Evolutionary conservation across 2,888 invertebrate genomes (phyloP).

Genomic region (Autographa pulchrina): DNA sequence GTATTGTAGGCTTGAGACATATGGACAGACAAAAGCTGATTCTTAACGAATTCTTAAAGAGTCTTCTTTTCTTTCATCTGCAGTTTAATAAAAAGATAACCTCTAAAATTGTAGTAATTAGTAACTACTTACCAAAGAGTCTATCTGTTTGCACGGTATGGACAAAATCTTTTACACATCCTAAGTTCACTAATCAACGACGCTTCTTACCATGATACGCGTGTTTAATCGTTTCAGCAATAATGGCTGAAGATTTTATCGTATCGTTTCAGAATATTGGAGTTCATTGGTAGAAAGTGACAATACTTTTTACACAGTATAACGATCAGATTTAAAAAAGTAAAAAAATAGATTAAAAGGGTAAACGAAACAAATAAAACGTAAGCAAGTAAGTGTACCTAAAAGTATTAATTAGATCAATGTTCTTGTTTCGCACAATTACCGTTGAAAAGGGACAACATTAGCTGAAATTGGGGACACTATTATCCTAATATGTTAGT

Average conservation of each 20-base stretch:
- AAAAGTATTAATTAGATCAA: conserved; percentile 17
- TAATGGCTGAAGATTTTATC: background rate
- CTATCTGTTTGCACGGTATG: too few species aligned
- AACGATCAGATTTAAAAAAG: too few species aligned
- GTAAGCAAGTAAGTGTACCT: background rate
- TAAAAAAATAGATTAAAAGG: background rate
- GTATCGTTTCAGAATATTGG: background rate
- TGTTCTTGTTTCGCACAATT: conserved; percentile 1
- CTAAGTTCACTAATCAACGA: background rate
- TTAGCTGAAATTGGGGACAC: conserved; percentile 21
- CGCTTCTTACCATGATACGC: background rate
- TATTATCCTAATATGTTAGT: conserved; percentile 36
- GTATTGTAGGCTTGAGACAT: background rate
- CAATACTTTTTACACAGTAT: background rate
- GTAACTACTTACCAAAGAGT: too few species aligned
- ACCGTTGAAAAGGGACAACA: conserved; percentile 21
- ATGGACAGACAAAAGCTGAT: background rate
- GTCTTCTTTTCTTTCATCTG: too few species aligned
- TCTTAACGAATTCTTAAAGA: too few species aligned
- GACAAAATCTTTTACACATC: background rate
- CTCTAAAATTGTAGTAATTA: too few species aligned
- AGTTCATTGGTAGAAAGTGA: background rate
- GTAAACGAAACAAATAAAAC: background rate
- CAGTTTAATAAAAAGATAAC: too few species aligned
- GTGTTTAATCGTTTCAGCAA: background rate